phyloP scores from a whole-genome alignment of 2,113 vertebrate species.

The Hepsetus odoe region DNA sequence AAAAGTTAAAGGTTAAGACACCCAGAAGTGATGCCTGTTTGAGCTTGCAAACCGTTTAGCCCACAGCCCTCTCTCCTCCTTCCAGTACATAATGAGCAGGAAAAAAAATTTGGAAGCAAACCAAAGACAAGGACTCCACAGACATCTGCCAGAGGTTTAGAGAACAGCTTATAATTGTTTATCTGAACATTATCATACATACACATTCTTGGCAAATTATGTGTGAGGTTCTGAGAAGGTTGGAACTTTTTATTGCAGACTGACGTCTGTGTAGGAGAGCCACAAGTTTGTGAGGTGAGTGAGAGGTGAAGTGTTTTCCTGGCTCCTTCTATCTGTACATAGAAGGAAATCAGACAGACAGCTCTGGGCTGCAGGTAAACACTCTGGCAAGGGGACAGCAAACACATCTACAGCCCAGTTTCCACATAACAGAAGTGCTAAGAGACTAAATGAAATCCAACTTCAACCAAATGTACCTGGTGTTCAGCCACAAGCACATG shows the following conservation, averaged over 20 bases:
- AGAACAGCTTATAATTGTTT: background rate
- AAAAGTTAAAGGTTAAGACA: background rate
- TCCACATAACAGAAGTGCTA: constrained; percentile 40
- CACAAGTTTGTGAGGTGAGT: background rate
- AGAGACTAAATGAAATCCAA: constrained; percentile 47
- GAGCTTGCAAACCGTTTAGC: background rate
- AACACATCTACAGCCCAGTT: constrained; percentile 30
- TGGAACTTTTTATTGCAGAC: background rate
- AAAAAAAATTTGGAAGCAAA: constrained; percentile 1
- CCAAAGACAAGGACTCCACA: background rate
- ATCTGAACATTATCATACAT: background rate
- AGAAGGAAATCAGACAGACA: constrained; percentile 50
- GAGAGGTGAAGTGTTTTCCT: constrained; percentile 39
- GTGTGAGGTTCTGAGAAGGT: background rate
- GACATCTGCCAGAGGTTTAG: constrained; percentile 7
- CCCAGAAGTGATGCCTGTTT: background rate
- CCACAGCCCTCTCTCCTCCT: too few relatives aligned
- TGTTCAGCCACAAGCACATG: constrained; percentile 14
- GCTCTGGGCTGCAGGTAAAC: background rate
- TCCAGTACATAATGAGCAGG: background rate
- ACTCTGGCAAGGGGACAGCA: constrained; percentile 31
- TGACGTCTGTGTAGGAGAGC: background rate
- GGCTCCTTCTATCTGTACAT: background rate
- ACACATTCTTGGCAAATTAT: background rate
- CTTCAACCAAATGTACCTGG: constrained; percentile 39